Evolutionary conservation across 2,797 vertebrate genomes (phyloP).

Genomic region (Hoplostethus mediterraneus): DNA sequence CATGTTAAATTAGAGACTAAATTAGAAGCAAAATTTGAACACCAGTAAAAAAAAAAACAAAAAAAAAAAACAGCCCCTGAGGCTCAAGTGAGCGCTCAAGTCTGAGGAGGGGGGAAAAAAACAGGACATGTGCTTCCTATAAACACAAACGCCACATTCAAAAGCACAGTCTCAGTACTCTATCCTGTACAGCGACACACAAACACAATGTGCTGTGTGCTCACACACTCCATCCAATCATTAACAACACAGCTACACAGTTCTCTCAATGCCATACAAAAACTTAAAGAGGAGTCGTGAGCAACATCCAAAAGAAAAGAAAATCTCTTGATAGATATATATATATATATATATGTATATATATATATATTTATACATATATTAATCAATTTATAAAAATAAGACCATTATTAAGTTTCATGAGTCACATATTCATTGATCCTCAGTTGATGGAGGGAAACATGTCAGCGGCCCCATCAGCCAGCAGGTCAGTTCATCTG

Average conservation of each 20-base stretch:
- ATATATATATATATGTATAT: conserved; percentile 56
- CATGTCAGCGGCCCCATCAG: conserved; percentile 65
- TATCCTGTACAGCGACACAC: conserved; percentile 88
- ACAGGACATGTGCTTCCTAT: conserved; percentile 81
- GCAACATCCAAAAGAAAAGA: conserved; percentile 75
- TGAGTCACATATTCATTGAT: conserved; percentile 65
- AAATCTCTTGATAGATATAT: conserved; percentile 61
- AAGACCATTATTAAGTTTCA: conserved; percentile 81
- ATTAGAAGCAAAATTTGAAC: conserved; percentile 74
- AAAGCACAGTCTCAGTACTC: conserved; percentile 89
- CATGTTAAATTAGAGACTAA: conserved; percentile 92
- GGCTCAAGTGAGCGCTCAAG: conserved; percentile 74
- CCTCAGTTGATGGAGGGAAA: conserved; percentile 69
- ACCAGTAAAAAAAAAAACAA: conserved; percentile 53
- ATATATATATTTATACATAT: conserved; percentile 79
- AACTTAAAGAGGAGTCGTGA: conserved; percentile 62
- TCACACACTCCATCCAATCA: conserved; percentile 50
- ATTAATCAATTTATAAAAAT: conserved; percentile 86
- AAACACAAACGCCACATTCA: conserved; percentile 93
- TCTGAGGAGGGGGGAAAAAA: conserved; percentile 60
- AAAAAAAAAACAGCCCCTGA: conserved; percentile 77
- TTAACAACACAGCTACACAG: conserved; percentile 52
- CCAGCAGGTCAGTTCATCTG: conserved; percentile 70
- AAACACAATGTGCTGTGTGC: conserved; percentile 76
- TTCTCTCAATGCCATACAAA: conserved; percentile 60